These are phyloP conservation scores for Takifugu ocellatus DNA, from an alignment of 2,797 vertebrate genomes.

Conservation along the genomic window DNA sequence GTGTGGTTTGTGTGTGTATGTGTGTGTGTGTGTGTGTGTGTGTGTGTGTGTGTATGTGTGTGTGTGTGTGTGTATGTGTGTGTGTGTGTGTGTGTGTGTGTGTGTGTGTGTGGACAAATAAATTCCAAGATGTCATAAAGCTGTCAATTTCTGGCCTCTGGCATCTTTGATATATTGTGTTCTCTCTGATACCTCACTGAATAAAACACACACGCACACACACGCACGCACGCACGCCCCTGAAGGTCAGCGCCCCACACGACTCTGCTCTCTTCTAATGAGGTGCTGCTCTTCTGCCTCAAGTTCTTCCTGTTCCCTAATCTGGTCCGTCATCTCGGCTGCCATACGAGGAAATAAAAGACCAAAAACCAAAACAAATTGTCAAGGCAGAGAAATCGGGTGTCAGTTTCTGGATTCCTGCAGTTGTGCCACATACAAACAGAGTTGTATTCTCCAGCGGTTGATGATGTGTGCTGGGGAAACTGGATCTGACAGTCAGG, in stretches of 20 bases:
- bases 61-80: no score
- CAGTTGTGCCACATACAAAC: no score
- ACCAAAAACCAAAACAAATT: no score
- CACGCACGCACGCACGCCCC: conserved; percentile 3
- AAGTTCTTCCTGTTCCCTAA: conserved; percentile 52
- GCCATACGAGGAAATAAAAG: no score
- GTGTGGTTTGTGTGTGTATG: conserved; percentile 8
- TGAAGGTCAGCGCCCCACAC: conserved; percentile 31
- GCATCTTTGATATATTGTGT: conserved; percentile 30
- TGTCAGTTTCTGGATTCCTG: no score
- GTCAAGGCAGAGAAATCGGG: no score
- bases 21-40: not conserved
- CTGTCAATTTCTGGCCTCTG: conserved; percentile 5
- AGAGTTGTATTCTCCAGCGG: conserved; percentile 11
- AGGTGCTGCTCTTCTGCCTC: conserved; percentile 42
- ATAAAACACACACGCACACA: no score
- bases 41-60: not conserved
- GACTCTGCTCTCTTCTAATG: conserved; percentile 40
- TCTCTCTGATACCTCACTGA: not conserved
- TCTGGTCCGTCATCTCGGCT: conserved; percentile 2
- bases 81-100: not conserved
- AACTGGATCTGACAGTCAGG: conserved; percentile 38
- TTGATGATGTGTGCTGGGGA: conserved; percentile 15
- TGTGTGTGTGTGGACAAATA: conserved; percentile 17
- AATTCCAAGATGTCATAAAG: conserved; percentile 37